Evolutionary conservation across 1,140 invertebrate genomes (phyloP), one percentile per base, ranked within the genome.

Genomic region (Probaryconus sp.): DNA sequence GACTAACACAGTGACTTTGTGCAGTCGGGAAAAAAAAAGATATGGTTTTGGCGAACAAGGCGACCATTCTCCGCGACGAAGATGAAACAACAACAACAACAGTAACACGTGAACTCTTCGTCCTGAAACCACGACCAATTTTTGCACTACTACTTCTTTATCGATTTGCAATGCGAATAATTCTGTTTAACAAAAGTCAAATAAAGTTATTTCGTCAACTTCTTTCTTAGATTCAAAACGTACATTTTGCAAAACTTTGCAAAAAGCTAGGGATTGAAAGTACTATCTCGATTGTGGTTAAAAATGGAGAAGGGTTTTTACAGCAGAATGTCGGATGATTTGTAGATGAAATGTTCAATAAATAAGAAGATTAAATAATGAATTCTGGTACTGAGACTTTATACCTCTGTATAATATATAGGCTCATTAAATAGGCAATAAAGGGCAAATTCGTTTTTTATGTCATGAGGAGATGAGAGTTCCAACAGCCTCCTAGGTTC

Each of bases 41-140:
- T 42, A 42, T 40, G 11, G 16, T 16, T 21, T 37, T 45, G 13
- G 43, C 16, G 31, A 33, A 37, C 11, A 21, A 31, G 3, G 17
- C 18, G 7, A 10, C 26, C 0, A 17, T 31, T 16, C 17, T 43
- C 43, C 16, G n/a, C 61, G 75, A 83, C 79, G 77, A 82, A 70
- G 82, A 82, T 64, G 71, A 43, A 82, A 83, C 55, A 83, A 83
- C 75, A 84, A 83, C 77, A 83, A 83, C 70, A 84, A 82, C 81
- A 80, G 53, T 78, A 80, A 76, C 82, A 84, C 82, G 81, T 82
- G 80, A 80, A 83, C 71, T n/a, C n/a, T n/a, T n/a, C n/a, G n/a
- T n/a, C n/a, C n/a, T n/a, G 63, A 53, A 53, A 40, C 42, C 45
- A 28, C 14, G n/a, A 26, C 17, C 13, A 48, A 51, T 17, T 58